Evolutionary conservation across 2,113 vertebrate species (phyloP).

Genomic region (Oreotrochilus melanogaster): DNA sequence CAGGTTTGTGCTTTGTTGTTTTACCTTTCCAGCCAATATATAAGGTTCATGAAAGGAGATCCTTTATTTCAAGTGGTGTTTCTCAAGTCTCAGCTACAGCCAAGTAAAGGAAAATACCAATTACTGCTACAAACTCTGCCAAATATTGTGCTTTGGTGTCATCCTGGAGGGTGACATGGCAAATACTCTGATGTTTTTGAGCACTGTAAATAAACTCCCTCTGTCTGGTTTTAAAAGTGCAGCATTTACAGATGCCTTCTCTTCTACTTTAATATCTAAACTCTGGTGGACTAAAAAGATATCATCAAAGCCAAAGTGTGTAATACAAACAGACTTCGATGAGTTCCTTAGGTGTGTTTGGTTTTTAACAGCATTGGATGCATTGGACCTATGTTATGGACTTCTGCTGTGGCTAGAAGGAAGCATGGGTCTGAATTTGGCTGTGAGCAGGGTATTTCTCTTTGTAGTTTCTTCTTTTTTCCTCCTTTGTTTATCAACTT

Average conservation of each 20-base stretch:
- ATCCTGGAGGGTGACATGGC: neutral
- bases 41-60: neutral
- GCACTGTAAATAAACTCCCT: neutral
- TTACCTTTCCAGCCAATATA: neutral
- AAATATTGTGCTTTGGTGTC: neutral
- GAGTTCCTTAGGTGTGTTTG: neutral
- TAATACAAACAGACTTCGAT: neutral
- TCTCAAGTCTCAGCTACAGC: neutral
- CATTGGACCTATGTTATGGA: rapidly evolving
- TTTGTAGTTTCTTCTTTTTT: neutral
- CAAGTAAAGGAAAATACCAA: neutral
- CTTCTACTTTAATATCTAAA: neutral
- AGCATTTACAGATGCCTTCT: neutral
- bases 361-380: neutral
- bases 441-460: neutral
- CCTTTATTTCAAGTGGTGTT: neutral
- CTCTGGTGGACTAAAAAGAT: neutral
- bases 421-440: neutral
- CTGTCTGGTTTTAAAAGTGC: neutral
- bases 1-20: neutral
- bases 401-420: neutral
- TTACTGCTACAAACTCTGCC: neutral
- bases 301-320: neutral
- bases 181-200: neutral
- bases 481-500: neutral